Conservation (phyloP, 2,797 vertebrate genomes). For the Tamandua tetradactyla region DNA sequence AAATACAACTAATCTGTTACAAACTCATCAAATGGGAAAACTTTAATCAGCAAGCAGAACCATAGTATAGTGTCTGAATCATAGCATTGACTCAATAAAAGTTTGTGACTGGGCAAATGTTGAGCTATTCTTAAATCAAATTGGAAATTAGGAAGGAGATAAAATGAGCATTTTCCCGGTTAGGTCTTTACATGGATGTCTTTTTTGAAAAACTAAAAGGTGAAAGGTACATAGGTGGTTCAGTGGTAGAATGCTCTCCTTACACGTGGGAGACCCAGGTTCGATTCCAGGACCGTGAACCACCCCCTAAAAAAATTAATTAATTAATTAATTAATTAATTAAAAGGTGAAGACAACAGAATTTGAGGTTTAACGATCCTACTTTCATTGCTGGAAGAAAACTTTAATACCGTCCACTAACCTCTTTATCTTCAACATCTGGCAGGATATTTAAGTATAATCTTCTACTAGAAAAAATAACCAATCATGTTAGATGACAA, state of each 20-base stretch:
- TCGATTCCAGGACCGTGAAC: too few species aligned
- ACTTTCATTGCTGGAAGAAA: not conserved
- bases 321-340: too few species aligned
- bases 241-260: too few species aligned
- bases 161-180: not conserved
- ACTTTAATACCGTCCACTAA: not conserved
- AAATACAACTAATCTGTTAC: not conserved
- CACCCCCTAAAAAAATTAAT: too few species aligned
- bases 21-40: not conserved
- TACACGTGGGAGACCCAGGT: too few species aligned
- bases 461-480: not conserved
- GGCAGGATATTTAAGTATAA: not conserved
- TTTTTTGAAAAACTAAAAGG: not conserved
- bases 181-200: not conserved
- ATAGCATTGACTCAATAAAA: not conserved
- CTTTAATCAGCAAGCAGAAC: not conserved
- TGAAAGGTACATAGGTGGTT: too few species aligned
- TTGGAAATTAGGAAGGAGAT: not conserved
- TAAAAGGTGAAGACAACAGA: not conserved
- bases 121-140: conserved; percentile 17
- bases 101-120: not conserved
- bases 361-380: not conserved
- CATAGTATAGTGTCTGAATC: not conserved
- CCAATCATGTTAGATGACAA: not conserved
- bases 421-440: not conserved